Evolutionary conservation across 2,113 vertebrate genomes (phyloP), one percentile per base, ranked within the genome.

Genomic region (Corythornis cristatus): DNA sequence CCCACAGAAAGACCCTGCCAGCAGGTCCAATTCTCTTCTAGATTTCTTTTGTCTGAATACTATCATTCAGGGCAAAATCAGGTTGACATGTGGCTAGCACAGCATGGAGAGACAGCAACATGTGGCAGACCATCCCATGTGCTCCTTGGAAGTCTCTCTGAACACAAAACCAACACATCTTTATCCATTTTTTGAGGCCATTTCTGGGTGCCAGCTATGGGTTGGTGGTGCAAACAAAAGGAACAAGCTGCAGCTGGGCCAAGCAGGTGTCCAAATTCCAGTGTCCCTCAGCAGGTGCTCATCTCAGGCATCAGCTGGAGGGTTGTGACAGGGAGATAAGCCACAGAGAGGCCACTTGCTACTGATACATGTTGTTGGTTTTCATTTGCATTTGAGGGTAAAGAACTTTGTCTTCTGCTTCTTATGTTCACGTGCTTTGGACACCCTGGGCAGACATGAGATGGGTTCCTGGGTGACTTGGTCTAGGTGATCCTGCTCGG

Each of bases 51-150:
- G 35, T 9, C 51, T 62, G 61, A 62, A 51, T 57, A 28, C 4
- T 42, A 37, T 14, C 8, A 5, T 48, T 45, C 31, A 43, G 58
- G 25, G 33, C 16, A 15, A 61, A 88, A 42, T 8, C 0, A 4
- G 73, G 31, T 56, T 84, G 53, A 28, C 23, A 70, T 3, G 1
- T 28, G 53, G 65, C 23, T 37, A 31, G 23, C 11, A 22, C 8
- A 19, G 46, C 66, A 35, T 0, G 0, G 50, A 17, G 22, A 71
- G n/a, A 15, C 14, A 64, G 50, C 62, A 64, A 64, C 0, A 0
- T 46, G 37, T 67, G 70, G 37, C 66, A 75, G 17, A 23, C n/a
- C 1, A 1, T 53, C 40, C 15, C 11, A 2, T 0, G 0, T 33
- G 22, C 15, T 80, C 51, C 65, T 19, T 40, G 26, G 61, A 37